Evolutionary conservation across 1,140 invertebrate genomes (phyloP).

Genomic region (Brachionus sp.): DNA sequence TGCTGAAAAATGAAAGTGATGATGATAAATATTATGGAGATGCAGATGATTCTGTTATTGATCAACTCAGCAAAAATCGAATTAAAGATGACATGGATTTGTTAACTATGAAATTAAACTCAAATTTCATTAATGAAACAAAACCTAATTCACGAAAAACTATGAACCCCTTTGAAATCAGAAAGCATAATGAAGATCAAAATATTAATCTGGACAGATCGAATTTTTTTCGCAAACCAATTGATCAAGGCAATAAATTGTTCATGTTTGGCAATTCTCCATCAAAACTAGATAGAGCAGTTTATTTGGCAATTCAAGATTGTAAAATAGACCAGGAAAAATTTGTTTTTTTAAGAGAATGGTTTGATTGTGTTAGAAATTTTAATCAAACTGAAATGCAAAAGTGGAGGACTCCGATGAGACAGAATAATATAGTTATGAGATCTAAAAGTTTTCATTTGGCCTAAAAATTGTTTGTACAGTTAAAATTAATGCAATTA

Average conservation of each 20-base stretch:
- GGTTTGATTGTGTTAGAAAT: constrained; percentile 12
- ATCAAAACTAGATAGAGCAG: constrained; percentile 27
- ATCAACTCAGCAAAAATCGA: not conserved
- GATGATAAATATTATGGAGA: not conserved
- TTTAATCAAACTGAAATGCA: constrained; percentile 36
- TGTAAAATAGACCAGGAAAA: not conserved
- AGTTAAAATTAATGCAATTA: not conserved
- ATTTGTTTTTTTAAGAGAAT: not conserved
- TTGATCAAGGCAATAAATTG: not conserved
- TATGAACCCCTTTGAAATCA: not conserved
- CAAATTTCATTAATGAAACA: not conserved
- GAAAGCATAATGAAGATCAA: not conserved
- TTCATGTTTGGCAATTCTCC: constrained; percentile 24
- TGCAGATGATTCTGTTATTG: constrained; percentile 18
- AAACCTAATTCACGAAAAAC: not conserved
- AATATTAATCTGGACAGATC: not conserved
- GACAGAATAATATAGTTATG: constrained; percentile 6
- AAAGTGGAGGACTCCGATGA: constrained; percentile 32
- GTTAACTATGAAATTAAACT: not conserved
- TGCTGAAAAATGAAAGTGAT: not conserved
- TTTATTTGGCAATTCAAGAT: constrained; percentile 33
- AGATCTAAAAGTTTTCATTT: constrained; percentile 10
- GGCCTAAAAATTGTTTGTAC: not conserved
- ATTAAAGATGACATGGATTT: not conserved
- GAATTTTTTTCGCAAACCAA: not conserved